Base-by-base conservation (phyloP, 2,797 vertebrate genomes). In the Anguilla pacifica region DNA sequence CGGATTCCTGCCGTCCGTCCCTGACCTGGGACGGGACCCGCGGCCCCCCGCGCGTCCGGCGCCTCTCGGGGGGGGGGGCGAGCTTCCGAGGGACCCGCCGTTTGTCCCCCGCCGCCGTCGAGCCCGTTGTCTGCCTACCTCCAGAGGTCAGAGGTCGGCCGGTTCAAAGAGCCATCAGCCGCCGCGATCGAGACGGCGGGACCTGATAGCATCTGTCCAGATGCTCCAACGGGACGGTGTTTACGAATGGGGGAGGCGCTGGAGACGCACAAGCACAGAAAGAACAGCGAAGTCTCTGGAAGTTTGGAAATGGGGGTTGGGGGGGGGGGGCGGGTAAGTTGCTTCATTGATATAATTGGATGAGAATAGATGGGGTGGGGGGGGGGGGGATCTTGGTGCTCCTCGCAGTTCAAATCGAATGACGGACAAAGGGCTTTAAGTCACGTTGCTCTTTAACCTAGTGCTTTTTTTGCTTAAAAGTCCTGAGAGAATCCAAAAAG, bases 181-280 rank as follows among this genome's bases (percentile, higher is more conserved):
- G 79, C 4, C 70, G 31, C 64, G 77, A 13, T 61, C 6, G 25
- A 88, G 85, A 86, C 17, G 2, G 91, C 91, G 83, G 86, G 86
- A 64, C 15, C 85, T 87, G 94, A 95, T 94, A 94, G 90, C 83
- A 95, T 95, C 94, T 93, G 93, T 92, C 91, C 74, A 91, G 93
- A 95, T 94, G 90, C 92, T 92, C 91, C 92, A 92, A 92, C 91
- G 89, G 93, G 93, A 90, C 83, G 81, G 39, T 64, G 86, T 22
- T 67, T 22, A 28, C 25, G 86, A 88, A 81, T 89, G 84, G 92
- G 94, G 90, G 92, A 90, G 86, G 88, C 87, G 90, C 72, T 10
- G 83, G 77, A 86, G 46, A 64, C 89, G 88, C 74, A 17, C 6
- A 46, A 89, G 89, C 90, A 92, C 91, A 90, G 89, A 90, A 92